Base-by-base conservation (phyloP, 2,888 invertebrate genomes). In the Esperia sulphurella region DNA sequence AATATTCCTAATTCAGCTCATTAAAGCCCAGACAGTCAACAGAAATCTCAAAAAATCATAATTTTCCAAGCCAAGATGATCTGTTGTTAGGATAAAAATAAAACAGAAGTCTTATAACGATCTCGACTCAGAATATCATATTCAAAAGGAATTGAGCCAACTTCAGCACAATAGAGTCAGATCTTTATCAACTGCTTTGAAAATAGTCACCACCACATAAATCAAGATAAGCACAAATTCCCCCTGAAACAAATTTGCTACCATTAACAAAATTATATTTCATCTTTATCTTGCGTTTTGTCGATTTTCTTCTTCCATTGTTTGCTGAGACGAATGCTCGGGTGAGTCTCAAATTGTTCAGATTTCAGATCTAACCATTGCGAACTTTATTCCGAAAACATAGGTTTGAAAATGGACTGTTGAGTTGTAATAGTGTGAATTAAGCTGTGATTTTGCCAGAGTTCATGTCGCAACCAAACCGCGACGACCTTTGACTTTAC, bases 231-330 rank as follows among this genome's bases (percentile, higher is more conserved):
- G 35, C 47, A 53, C 58, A 53, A 60, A 45, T 58, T 55, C 49
- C 45, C 45, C 28, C 49, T 39, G 48, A 57, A 62, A 66, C 58
- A 64, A 62, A 66, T 65, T 62, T 48, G 54, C 50, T 47, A 52
- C 60, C 60, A 69, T 75, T 68, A 71, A 59, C 58, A 64, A 67
- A 74, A 73, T 68, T 68, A 68, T 70, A 68, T 68, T 65, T 71
- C 75, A 75, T 70, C 67, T 73, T 72, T 77, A 73, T 76, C 74
- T 73, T 53, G 58, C 58, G 57, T 66, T 74, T 71, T 63, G 67
- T 64, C 68, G 65, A 74, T 61, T 63, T 65, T 63, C 63, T 62
- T 65, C 58, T 47, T 37, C 63, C 50, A 59, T 64, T 65, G 68
- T 71, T 68, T 59, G 59, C 53, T 41, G 53, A 43, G 49, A 53